These are phyloP conservation scores for Dasysyrphus tricinctus DNA, from an alignment of 2,888 invertebrate species.

Conservation along the genomic window DNA sequence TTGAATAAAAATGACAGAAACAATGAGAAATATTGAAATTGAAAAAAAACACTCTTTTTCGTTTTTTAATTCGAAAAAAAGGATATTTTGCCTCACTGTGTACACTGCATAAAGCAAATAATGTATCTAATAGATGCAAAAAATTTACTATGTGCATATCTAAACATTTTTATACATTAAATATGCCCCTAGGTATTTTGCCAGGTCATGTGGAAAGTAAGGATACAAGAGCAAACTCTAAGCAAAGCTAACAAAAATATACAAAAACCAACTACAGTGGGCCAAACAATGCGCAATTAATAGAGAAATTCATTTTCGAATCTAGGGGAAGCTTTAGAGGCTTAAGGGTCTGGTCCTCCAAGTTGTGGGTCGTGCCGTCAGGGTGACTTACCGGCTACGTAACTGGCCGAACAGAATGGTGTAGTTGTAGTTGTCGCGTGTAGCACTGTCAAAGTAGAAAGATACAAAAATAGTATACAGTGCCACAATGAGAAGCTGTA, in stretches of 20 bases:
- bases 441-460: no score
- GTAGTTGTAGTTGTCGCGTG: no score
- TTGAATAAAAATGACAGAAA: conserved; percentile 15
- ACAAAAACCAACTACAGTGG: conserved; percentile 4
- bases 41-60: conserved; percentile 6
- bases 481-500: no score
- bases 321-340: background rate
- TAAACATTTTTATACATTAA: conserved; percentile 68
- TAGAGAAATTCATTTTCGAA: background rate
- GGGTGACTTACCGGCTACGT: no score
- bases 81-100: conserved; percentile 22
- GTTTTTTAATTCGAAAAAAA: conserved; percentile 43
- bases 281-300: background rate
- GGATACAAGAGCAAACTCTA: conserved; percentile 9
- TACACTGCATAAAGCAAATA: conserved; percentile 12
- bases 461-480: no score
- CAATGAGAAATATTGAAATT: conserved; percentile 47
- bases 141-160: conserved; percentile 75
- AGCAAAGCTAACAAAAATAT: conserved; percentile 1
- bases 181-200: conserved; percentile 40
- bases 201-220: conserved; percentile 64
- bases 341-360: background rate
- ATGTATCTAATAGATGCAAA: conserved; percentile 68
- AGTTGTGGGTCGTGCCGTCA: no score
- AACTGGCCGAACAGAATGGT: no score